Conservation (phyloP, 2,888 invertebrate genomes). For the Prenolepis imparis region DNA sequence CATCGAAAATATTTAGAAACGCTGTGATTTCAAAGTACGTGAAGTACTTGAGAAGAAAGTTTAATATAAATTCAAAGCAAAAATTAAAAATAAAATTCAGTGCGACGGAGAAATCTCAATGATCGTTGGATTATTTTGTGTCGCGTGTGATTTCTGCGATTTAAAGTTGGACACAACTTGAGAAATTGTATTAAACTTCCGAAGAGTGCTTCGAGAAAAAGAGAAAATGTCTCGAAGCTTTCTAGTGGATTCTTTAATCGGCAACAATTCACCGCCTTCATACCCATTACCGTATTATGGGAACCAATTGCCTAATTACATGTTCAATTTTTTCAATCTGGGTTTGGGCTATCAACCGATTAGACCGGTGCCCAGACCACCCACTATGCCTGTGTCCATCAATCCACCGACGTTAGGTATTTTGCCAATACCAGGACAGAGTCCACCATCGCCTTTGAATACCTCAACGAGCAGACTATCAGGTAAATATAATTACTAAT, state of each 20-base stretch:
- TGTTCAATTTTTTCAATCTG: slow-evolving; percentile 85
- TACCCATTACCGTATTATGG: slow-evolving; percentile 84
- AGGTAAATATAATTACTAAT: slow-evolving; percentile 72
- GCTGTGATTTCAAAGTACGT: slow-evolving; percentile 2
- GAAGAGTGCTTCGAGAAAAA: background rate
- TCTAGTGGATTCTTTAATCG: slow-evolving; percentile 93
- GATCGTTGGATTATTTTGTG: slow-evolving; percentile 41
- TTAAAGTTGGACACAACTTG: slow-evolving; percentile 23
- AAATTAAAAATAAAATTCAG: slow-evolving; percentile 26
- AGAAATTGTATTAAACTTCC: slow-evolving; percentile 15
- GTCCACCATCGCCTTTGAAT: slow-evolving; percentile 81
- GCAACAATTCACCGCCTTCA: slow-evolving; percentile 88
- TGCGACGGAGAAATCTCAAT: slow-evolving; percentile 33
- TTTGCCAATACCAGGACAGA: slow-evolving; percentile 76
- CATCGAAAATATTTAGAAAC: background rate
- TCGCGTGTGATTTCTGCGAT: slow-evolving; percentile 25
- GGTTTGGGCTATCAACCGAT: slow-evolving; percentile 83
- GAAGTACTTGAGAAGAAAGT: background rate
- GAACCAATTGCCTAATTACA: slow-evolving; percentile 86
- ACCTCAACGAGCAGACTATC: slow-evolving; percentile 76
- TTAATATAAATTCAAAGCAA: background rate
- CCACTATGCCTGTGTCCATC: slow-evolving; percentile 75
- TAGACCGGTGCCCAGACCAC: slow-evolving; percentile 82
- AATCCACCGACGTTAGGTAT: slow-evolving; percentile 73
- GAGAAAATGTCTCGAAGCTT: slow-evolving; percentile 93